A percentile compares a stretch with the other conserved stretches of the same genome.
Conservation (phyloP, 1,140 invertebrate species). For the Scylla paramamosain region DNA sequence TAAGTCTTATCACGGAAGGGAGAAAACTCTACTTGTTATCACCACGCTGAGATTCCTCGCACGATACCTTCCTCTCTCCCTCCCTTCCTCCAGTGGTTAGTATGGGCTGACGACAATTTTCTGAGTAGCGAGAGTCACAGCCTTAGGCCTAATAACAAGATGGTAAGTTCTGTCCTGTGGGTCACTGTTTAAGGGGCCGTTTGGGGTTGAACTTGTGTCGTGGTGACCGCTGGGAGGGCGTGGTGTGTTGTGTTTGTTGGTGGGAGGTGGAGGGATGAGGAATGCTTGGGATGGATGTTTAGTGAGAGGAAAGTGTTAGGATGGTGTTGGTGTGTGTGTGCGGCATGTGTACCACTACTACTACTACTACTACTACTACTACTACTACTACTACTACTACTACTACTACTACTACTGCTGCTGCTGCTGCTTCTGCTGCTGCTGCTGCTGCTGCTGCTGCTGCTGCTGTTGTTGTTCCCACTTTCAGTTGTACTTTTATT, state of each 20-base stretch:
- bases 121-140: background rate
- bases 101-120: background rate
- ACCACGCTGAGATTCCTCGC: background rate
- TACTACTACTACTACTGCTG: background rate
- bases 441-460: no score
- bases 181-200: background rate
- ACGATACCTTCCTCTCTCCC: background rate
- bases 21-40: background rate
- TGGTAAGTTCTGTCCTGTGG: background rate
- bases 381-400: slow-evolving; percentile 1
- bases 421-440: background rate
- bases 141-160: slow-evolving; percentile 4
- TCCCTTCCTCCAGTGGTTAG: background rate
- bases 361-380: background rate
- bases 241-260: background rate
- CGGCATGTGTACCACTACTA: background rate
- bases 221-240: background rate
- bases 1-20: background rate
- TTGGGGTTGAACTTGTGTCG: slow-evolving; percentile 24
- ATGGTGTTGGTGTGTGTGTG: background rate
- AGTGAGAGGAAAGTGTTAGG: background rate
- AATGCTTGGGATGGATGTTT: background rate
- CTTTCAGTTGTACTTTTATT: no score
- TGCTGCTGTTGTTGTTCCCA: no score
- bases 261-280: background rate